A percentile compares a stretch with the other conserved stretches of the same genome.
Evolutionary conservation across 2,113 vertebrate species (phyloP).

Genomic region (Isurus oxyrinchus): DNA sequence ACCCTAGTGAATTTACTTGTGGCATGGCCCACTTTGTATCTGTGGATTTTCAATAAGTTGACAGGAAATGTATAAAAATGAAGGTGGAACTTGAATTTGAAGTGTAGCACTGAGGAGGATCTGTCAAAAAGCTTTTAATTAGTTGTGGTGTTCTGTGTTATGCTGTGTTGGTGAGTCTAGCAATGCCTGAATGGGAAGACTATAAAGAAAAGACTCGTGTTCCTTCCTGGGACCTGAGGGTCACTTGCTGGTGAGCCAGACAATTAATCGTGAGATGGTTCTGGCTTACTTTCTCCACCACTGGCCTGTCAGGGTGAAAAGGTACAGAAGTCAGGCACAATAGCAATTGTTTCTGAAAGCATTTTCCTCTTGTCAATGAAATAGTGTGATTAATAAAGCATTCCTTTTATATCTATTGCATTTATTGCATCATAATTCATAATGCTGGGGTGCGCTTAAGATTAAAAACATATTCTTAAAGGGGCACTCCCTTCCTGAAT

Average conservation of each 20-base stretch:
- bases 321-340: conserved; percentile 4
- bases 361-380: conserved; percentile 7
- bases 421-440: not conserved
- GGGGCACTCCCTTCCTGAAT: not conserved
- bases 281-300: conserved; percentile 8
- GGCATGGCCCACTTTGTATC: not conserved
- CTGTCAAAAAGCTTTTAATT: not conserved
- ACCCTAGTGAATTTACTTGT: conserved; percentile 9
- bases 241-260: conserved; percentile 23
- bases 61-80: not conserved
- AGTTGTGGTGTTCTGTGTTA: not conserved
- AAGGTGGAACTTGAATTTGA: not conserved
- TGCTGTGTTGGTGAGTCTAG: not conserved
- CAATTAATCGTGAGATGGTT: conserved; percentile 31
- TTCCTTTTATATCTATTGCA: not conserved
- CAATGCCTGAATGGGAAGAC: not conserved
- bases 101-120: not conserved
- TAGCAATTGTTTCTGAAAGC: conserved; percentile 28
- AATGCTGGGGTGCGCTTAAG: not conserved
- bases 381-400: not conserved
- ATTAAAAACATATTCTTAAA: not conserved
- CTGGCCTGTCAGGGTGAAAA: conserved; percentile 3
- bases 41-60: not conserved
- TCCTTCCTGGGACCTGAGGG: not conserved
- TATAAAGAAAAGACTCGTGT: not conserved